phyloP scores from a whole-genome alignment of 2,888 invertebrate species.

The Polydrusus cervinus region DNA sequence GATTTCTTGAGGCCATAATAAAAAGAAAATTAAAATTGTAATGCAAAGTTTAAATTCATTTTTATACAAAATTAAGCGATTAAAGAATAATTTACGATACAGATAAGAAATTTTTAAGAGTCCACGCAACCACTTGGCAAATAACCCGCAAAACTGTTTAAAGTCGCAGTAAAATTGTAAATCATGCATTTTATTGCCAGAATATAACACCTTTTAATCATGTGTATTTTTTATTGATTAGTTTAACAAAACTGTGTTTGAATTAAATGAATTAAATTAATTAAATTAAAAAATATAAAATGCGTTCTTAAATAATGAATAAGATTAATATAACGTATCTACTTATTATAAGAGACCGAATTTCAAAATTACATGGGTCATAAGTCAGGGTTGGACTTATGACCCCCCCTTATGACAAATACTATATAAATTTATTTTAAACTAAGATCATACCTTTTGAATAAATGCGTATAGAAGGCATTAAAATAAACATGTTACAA shows the following conservation, averaged over 20 bases:
- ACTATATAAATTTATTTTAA: too few relatives aligned
- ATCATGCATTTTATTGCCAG: slow-evolving; percentile 35
- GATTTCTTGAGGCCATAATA: slow-evolving; percentile 37
- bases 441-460: too few relatives aligned
- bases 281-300: too few relatives aligned
- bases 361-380: too few relatives aligned
- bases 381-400: too few relatives aligned
- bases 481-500: too few relatives aligned
- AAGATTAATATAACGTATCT: too few relatives aligned
- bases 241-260: neutral
- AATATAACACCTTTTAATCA: slow-evolving; percentile 13
- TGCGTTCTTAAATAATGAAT: too few relatives aligned
- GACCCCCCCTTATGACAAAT: too few relatives aligned
- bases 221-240: slow-evolving; percentile 6
- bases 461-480: too few relatives aligned
- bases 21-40: slow-evolving; percentile 45
- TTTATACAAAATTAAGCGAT: slow-evolving; percentile 46
- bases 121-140: slow-evolving; percentile 46
- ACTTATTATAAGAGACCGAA: too few relatives aligned
- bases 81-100: slow-evolving; percentile 43
- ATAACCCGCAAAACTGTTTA: slow-evolving; percentile 38
- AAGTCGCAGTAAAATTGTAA: slow-evolving; percentile 42
- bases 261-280: too few relatives aligned
- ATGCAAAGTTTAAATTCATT: slow-evolving; percentile 40
- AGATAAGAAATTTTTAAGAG: slow-evolving; percentile 45